Percentiles rank a stretch among this genome's conserved stretches.
phyloP scores from a whole-genome alignment of 2,113 vertebrate species.

The Galbula dea region DNA sequence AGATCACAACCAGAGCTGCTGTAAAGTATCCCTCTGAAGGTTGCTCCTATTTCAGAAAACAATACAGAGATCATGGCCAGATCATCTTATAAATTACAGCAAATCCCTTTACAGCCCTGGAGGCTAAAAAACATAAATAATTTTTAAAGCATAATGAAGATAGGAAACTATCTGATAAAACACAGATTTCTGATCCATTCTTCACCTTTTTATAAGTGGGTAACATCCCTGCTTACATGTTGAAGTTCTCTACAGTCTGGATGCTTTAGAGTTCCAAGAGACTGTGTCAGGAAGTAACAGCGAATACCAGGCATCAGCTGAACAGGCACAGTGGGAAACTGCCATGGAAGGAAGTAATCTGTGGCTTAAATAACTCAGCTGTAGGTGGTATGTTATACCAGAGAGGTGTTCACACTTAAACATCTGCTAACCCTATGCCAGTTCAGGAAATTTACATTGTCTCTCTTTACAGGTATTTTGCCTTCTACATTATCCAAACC shows the following conservation, averaged over 20 bases:
- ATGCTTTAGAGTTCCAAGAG: background rate
- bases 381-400: background rate
- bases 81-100: background rate
- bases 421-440: background rate
- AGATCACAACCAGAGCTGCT: background rate
- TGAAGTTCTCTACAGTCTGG: background rate
- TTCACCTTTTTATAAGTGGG: background rate
- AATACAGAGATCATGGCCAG: background rate
- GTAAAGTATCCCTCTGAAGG: background rate
- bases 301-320: background rate
- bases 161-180: background rate
- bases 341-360: slow-evolving; percentile 7
- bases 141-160: background rate
- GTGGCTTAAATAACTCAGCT: slow-evolving; percentile 1
- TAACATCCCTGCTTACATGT: background rate
- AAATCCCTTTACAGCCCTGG: background rate
- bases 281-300: background rate
- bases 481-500: background rate
- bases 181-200: background rate
- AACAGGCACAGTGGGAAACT: background rate
- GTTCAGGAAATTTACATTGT: background rate
- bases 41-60: background rate
- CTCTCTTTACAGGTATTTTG: background rate
- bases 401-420: background rate
- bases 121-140: background rate